Evolutionary conservation across 2,797 vertebrate species (phyloP).

Genomic region (Micromesistius poutassou): DNA sequence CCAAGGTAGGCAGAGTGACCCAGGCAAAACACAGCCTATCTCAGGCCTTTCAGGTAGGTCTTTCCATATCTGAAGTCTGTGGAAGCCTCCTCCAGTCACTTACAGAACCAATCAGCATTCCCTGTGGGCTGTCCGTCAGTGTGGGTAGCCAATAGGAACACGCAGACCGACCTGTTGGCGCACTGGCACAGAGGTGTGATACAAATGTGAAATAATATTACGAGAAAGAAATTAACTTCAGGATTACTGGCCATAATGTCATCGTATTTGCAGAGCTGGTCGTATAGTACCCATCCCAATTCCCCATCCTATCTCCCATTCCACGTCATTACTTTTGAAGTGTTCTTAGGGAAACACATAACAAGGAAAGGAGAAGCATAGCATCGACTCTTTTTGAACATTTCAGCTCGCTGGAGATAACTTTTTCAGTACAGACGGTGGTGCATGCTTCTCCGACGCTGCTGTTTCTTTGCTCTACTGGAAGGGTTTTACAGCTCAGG

Average conservation of each 20-base stretch:
- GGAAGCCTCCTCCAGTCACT: slow-evolving; percentile 82
- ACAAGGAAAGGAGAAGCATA: neutral
- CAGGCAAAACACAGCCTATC: slow-evolving; percentile 88
- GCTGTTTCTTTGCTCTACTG: neutral
- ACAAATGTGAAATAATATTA: neutral
- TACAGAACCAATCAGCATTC: slow-evolving; percentile 89
- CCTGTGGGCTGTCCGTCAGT: slow-evolving; percentile 84
- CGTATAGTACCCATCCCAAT: neutral
- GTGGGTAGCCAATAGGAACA: slow-evolving; percentile 89
- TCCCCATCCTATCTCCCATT: neutral
- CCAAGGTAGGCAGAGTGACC: slow-evolving; percentile 84
- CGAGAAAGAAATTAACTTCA: neutral
- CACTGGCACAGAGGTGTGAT: slow-evolving; percentile 63
- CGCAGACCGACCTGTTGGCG: slow-evolving; percentile 76
- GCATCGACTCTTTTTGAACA: slow-evolving; percentile 1
- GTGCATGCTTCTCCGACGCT: neutral
- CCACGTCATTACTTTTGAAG: neutral
- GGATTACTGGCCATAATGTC: neutral
- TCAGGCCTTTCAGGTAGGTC: slow-evolving; percentile 82
- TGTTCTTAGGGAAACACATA: neutral
- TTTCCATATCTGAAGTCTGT: slow-evolving; percentile 89
- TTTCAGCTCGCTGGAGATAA: too few species aligned
- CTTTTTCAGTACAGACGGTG: too few species aligned
- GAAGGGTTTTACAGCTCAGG: neutral
- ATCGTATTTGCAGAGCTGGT: neutral